Base-by-base conservation (phyloP, 2,113 vertebrate species). In the Rhodinocichla rosea region DNA sequence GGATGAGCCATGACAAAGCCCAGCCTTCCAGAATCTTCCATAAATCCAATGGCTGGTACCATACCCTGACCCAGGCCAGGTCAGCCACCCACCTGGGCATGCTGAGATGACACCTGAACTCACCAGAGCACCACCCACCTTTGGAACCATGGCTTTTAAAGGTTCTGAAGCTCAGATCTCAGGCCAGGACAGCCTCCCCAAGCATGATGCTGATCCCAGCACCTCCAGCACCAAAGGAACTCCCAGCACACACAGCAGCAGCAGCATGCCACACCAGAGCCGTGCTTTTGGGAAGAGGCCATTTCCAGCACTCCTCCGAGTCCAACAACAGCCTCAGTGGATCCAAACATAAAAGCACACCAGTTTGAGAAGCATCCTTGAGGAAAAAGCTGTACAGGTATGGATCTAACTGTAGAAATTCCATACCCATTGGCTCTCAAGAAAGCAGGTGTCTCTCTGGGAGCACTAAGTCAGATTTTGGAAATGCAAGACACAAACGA, bases 341-440 rank as follows among this genome's bases (percentile, higher is more conserved):
- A 53, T 10, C 19, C 35, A 17, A 44, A 49, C 1, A 53, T 3
- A 39, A 55, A 35, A 71, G 37, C 14, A 63, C 10, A 62, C 0
- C 39, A 45, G 26, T 4, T 3, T 37, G 53, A 65, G 42, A 49
- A 67, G 45, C 15, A 57, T 6, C 39, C 74, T 10, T 4, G 37
- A 87, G 56, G 33, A 52, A 19, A 71, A 40, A 30, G 45, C 26
- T 27, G 24, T 6, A 4, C 39, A 20, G 49, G 39, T 16, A 6
- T 3, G 32, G 65, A 2, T 26, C 44, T 5, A 40, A 37, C 32
- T 8, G 7, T 0, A 24, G n/a, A 11, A 7, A 37, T 15, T n/a
- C 33, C 18, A 22, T 0, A 9, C 23, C 33, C 2, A 32, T 3
- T 0, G 0, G 44, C 18, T 59, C 42, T 7, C n/a, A 28, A 19